Evolutionary conservation across 2,113 vertebrate genomes (phyloP).

Genomic region (Pyxicephalus adspersus): DNA sequence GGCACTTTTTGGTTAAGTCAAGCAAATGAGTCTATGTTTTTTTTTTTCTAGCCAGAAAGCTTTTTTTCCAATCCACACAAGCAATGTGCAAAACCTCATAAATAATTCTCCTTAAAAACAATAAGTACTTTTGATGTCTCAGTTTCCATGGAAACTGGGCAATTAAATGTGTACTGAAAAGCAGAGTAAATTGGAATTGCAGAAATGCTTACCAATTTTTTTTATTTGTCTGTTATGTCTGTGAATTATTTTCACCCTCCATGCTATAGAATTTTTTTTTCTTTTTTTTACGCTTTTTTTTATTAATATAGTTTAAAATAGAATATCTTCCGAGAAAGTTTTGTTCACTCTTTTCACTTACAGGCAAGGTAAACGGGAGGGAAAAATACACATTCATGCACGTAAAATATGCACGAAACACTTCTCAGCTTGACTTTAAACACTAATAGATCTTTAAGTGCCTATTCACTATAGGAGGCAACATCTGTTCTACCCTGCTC

Average conservation of each 20-base stretch:
- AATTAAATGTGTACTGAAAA: conserved; percentile 48
- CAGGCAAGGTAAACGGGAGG: background rate
- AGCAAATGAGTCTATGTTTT: background rate
- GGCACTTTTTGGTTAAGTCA: background rate
- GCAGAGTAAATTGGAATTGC: conserved; percentile 17
- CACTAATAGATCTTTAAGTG: conserved; percentile 28
- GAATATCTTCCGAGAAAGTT: background rate
- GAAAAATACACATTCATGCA: background rate
- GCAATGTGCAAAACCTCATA: conserved; percentile 4
- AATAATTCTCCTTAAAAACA: conserved; percentile 52
- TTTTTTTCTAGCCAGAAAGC: background rate
- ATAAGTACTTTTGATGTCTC: conserved; percentile 50
- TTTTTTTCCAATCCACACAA: background rate
- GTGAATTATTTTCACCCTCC: conserved; percentile 24
- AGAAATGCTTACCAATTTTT: conserved; percentile 23
- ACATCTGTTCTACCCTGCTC: background rate
- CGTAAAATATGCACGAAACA: background rate
- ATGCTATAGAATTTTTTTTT: background rate
- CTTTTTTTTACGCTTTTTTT: too few species aligned
- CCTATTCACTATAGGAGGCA: conserved; percentile 3
- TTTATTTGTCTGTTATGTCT: background rate
- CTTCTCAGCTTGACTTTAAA: background rate
- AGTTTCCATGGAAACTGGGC: conserved; percentile 44
- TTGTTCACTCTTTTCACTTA: background rate
- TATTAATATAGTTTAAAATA: background rate